A percentile compares a stretch with the other conserved stretches of the same genome.
Conservation (phyloP, 1,140 invertebrate species). For the Paracyclopina nana region DNA sequence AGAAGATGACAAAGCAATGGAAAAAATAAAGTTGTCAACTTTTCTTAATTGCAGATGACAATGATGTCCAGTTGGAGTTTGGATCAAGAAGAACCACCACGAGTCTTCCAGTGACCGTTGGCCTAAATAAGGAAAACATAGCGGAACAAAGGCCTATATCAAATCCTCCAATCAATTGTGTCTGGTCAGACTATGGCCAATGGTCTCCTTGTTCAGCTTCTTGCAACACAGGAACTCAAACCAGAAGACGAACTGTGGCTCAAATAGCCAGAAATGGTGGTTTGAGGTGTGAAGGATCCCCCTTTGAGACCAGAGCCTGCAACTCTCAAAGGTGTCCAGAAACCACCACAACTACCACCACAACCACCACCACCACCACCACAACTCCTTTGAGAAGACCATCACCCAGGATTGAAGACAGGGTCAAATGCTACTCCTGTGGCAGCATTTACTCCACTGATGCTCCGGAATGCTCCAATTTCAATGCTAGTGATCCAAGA, state of each 20-base stretch:
- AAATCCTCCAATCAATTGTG: background rate
- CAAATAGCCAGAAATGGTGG: background rate
- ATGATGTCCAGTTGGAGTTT: background rate
- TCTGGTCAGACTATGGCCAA: conserved; percentile 9
- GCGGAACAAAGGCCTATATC: background rate
- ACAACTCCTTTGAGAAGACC: background rate
- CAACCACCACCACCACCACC: conserved; percentile 10
- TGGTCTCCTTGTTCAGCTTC: conserved; percentile 6
- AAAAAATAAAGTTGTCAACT: background rate
- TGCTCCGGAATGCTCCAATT: conserved; percentile 5
- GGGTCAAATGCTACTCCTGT: conserved; percentile 15
- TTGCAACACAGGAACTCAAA: conserved; percentile 7
- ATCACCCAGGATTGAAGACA: background rate
- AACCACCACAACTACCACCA: background rate
- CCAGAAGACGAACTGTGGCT: background rate
- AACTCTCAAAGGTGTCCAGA: background rate
- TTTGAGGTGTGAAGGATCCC: background rate
- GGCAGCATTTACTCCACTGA: conserved; percentile 14
- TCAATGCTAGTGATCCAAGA: background rate
- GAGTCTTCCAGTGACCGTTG: too few species aligned
- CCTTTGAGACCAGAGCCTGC: background rate
- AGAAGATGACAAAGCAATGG: background rate
- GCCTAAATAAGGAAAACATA: too few species aligned
- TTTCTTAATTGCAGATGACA: background rate
- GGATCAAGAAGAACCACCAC: background rate